Evolutionary conservation across 2,888 invertebrate species (phyloP).

Genomic region (Drosophila kanekoi): DNA sequence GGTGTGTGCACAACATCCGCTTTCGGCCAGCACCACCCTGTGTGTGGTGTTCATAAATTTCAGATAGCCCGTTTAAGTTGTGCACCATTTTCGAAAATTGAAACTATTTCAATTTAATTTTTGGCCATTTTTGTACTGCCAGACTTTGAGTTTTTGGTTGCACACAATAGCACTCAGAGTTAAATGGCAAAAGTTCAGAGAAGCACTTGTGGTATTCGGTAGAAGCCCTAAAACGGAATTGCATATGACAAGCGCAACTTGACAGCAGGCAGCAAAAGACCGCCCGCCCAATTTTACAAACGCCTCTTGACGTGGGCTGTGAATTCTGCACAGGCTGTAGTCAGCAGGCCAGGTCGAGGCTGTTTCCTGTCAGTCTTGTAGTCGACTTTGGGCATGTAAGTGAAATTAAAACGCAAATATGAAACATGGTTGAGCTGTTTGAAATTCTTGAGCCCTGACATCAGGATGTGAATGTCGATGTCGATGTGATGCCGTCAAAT

Average conservation of each 20-base stretch:
- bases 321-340: conserved; percentile 25
- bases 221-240: conserved; percentile 58
- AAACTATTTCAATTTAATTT: conserved; percentile 75
- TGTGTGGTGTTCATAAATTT: conserved; percentile 48
- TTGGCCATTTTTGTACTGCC: conserved; percentile 33
- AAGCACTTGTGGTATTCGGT: conserved; percentile 35
- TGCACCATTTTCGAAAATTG: conserved; percentile 69
- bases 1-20: conserved; percentile 50
- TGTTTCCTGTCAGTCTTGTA: conserved; percentile 18
- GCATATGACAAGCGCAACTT: conserved; percentile 61
- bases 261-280: conserved; percentile 25
- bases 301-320: conserved; percentile 7
- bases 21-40: conserved; percentile 34
- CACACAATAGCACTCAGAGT: conserved; percentile 19
- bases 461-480: conserved; percentile 52
- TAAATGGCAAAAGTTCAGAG: conserved; percentile 48
- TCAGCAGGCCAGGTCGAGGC: conserved; percentile 11
- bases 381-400: conserved; percentile 49
- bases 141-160: conserved; percentile 23
- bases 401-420: conserved; percentile 69
- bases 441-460: conserved; percentile 60
- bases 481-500: conserved; percentile 59
- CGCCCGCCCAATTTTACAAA: not conserved
- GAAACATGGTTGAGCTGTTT: conserved; percentile 66
- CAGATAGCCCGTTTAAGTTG: conserved; percentile 52